Evolutionary conservation across 2,797 vertebrate species (phyloP), one percentile per base, ranked within the genome.

Genomic region (Sciaenops ocellatus): DNA sequence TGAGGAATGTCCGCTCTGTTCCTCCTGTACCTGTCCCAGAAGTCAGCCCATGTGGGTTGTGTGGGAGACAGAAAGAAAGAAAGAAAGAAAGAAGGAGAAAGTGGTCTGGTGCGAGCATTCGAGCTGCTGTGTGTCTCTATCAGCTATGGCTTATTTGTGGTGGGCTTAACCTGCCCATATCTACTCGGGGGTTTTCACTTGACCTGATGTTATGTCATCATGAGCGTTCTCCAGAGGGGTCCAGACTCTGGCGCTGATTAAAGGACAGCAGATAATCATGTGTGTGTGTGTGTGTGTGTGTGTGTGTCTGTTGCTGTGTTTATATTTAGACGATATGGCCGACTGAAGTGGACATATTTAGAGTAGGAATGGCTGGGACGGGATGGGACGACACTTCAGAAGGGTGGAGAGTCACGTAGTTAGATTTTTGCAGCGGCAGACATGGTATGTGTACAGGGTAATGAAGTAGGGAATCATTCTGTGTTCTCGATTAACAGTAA

Each of bases 401-500:
- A 69, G 79, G 69, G 75, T 80, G 69, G 34, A 38, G 34, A 71
- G 90, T 87, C 89, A 91, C 87, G 86, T 90, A 80, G 80, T 77
- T 74, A 7, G 48, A 69, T 81, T 69, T 55, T 72, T 84, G 83
- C 81, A 26, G 89, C 81, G 22, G 89, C 90, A 86, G 92, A 86
- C 87, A 82, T 85, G 80, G 65, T 87, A 77, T 93, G 90, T 91
- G 91, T 93, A 83, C 90, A 52, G 85, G 85, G 86, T 94, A 93
- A 94, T 93, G 92, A 90, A 92, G 92, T 87, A 90, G 89, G 84
- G 92, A 90, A 91, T 93, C 90, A 84, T 85, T 92, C 87, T 89
- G 91, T 93, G 89, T 94, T 93, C 91, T 92, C 87, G 79, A 94
- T 94, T 94, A 94, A 93, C 92, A 90, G 92, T 93, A 93, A 94